phyloP scores from a whole-genome alignment of 2,888 invertebrate genomes.

The Sericinus montela region DNA sequence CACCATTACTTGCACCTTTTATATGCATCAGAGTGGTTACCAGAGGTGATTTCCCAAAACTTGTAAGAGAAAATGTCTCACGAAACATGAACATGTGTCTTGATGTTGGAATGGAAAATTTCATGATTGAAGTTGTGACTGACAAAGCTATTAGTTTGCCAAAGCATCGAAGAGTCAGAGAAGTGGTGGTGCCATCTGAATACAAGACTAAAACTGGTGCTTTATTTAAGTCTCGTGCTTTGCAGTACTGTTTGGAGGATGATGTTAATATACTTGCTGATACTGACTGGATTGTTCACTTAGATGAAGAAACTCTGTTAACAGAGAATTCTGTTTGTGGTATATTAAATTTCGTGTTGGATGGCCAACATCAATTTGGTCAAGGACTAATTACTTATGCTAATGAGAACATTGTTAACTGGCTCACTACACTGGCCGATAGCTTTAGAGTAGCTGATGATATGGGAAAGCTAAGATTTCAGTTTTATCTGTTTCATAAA shows the following conservation, averaged over 20 bases:
- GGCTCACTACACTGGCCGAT: conserved; percentile 97
- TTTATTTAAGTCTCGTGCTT: conserved; percentile 94
- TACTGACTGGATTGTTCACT: conserved; percentile 97
- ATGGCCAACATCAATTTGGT: conserved; percentile 96
- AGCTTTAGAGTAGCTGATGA: conserved; percentile 98
- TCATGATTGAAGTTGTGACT: conserved; percentile 96
- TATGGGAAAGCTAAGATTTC: conserved; percentile 96
- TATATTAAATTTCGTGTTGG: conserved; percentile 95
- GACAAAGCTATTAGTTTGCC: conserved; percentile 90
- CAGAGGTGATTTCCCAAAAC: conserved; percentile 94
- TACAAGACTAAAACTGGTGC: conserved; percentile 95
- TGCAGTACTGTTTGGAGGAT: conserved; percentile 97
- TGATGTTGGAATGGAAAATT: conserved; percentile 95
- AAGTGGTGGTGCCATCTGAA: conserved; percentile 91
- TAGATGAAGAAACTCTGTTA: conserved; percentile 97
- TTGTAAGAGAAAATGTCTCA: conserved; percentile 92
- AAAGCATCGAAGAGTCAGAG: conserved; percentile 89
- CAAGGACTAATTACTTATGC: conserved; percentile 98
- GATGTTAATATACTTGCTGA: conserved; percentile 91
- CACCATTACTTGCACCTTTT: conserved; percentile 94
- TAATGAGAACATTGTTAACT: conserved; percentile 97
- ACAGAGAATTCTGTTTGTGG: conserved; percentile 95
- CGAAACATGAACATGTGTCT: conserved; percentile 92
- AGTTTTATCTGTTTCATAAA: conserved; percentile 95
- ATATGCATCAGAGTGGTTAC: conserved; percentile 97